Conservation (phyloP, 1,140 invertebrate genomes). For the Neodiprion fabricii region DNA sequence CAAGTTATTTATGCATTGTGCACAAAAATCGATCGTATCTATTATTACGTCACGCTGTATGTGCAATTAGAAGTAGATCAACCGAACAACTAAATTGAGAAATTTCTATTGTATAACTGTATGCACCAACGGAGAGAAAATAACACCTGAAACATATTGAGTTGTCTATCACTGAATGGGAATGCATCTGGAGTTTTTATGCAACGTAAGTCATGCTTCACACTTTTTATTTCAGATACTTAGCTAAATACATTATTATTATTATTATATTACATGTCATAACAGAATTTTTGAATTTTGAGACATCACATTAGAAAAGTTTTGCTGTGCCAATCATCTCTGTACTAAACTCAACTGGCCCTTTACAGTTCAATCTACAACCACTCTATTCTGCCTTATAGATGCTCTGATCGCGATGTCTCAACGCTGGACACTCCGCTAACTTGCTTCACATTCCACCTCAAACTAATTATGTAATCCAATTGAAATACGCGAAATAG, state of each 20-base stretch:
- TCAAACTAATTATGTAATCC: background rate
- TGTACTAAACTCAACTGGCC: background rate
- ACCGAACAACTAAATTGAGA: slow-evolving; percentile 49
- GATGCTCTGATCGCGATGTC: background rate
- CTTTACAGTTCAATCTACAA: background rate
- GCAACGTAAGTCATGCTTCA: background rate
- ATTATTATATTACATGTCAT: too few species aligned
- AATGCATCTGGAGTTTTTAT: background rate
- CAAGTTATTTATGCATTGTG: slow-evolving; percentile 45
- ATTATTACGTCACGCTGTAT: slow-evolving; percentile 43
- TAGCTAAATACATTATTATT: too few species aligned
- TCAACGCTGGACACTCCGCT: slow-evolving; percentile 11
- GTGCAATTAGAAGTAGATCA: slow-evolving; percentile 40
- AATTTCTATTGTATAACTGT: slow-evolving; percentile 13
- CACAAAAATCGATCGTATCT: slow-evolving; percentile 46
- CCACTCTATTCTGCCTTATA: background rate
- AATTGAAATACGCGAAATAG: background rate
- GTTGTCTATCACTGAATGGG: background rate
- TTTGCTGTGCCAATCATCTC: background rate
- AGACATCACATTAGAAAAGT: too few species aligned
- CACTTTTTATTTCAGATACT: background rate
- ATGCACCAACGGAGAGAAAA: slow-evolving; percentile 10
- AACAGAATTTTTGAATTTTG: too few species aligned
- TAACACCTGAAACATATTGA: background rate
- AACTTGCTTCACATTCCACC: slow-evolving; percentile 14